Evolutionary conservation across 1,140 invertebrate species (phyloP), one percentile per base, ranked within the genome.

Genomic region (Drosophila sechellia): DNA sequence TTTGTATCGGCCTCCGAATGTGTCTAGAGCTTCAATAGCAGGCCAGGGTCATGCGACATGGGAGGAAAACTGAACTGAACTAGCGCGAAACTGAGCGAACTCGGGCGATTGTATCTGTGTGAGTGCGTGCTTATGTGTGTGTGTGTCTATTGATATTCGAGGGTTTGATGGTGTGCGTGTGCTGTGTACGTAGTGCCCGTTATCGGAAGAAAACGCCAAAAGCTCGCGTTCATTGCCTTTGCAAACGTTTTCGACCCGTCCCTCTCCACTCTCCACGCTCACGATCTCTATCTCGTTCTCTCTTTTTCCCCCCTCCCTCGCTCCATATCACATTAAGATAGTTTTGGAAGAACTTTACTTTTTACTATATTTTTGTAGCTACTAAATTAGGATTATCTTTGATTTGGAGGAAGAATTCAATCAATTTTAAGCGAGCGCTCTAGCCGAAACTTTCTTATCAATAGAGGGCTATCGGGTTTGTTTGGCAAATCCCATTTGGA

Each of bases 141-240:
- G 31, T 31, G 31, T 31, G 31, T 64, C 61, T 64, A 60, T 64
- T 64, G 61, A 61, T 64, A 61, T 61, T 64, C 27, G 61, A 35
- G 15, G 57, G 12, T 25, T 10, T 20, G 22, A 1, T 25, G 35
- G 64, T 49, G 37, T 61, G 42, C 35, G 46, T 35, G 59, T 22
- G 42, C 57, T 61, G 54, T 86, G 65, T 81, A 52, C 76, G 64
- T 79, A 57, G 77, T 81, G 78, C 61, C 86, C 87, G 87, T 90
- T 90, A 90, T 90, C 87, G 87, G 87, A 90, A 90, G 87, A 90
- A 90, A 90, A 87, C 83, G 89, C 80, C 76, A 90, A 90, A 79
- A 87, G 81, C 85, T 89, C 85, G 84, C 85, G 80, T 84, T 90
- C 85, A 90, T 89, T 89, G 84, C 85, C 84, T 89, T 89, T 89